Evolutionary conservation across 2,888 invertebrate species (phyloP), one percentile per base, ranked within the genome.

Genomic region (Agapostemon virescens): DNA sequence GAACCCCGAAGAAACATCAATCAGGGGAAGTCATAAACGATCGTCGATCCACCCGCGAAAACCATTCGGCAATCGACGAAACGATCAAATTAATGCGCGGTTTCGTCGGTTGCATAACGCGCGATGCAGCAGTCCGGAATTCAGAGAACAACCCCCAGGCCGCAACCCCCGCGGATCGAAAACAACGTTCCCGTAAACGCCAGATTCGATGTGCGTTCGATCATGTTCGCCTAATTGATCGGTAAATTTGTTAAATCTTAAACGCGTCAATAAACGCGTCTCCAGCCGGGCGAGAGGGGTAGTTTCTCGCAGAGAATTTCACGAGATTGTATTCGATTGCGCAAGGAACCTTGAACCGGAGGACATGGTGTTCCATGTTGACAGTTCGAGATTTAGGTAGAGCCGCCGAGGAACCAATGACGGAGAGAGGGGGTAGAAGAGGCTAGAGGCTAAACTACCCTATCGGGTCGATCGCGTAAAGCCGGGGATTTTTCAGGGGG

Each of bases 41-140:
- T n/a, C n/a, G n/a, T 55, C 15, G 17, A 55, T 55, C 55, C 13
- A 17, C 30, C 40, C 26, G 26, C 55, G 55, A 55, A 13, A 40
- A 17, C 66, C 20, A 61, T 13, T 13, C 7, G 5, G 30, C 13
- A 17, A n/a, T 63, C 33, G 61, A 36, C 33, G 33, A 11, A 26
- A 20, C 26, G 6, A 36, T 2, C 23, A 49, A 49, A 49, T 49
- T 49, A 13, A 49, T 30, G 36, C 40, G 20, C 20, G 7, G 33
- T 7, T 45, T 13, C 15, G 49, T 49, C 49, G 5, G 63, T 80
- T 80, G 52, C 45, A 15, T 69, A 79, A 79, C 23, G n/a, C n/a
- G n/a, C n/a, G 17, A 74, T 74, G 69, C 45, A 42, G 40, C 15
- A 40, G 20, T 45, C 20, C 49, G n/a, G 26, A 30, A 15, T 45